Evolutionary conservation across 1,140 invertebrate species (phyloP), one percentile per base, ranked within the genome.

Genomic region (Drosophila lacteicornis): DNA sequence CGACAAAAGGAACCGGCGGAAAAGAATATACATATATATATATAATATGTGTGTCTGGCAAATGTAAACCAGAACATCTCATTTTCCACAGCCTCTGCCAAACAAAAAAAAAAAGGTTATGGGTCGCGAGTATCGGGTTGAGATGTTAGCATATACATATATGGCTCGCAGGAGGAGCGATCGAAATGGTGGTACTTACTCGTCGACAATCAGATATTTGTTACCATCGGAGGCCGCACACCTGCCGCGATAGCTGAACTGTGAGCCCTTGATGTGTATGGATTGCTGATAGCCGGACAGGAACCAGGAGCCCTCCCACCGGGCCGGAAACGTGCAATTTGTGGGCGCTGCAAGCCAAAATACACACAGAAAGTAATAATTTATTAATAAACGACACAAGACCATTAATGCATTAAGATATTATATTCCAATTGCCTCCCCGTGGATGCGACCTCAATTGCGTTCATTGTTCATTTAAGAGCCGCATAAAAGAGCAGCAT

Each of bases 241-340:
- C 90, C 94, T 94, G 81, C 97, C 97, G 91, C 97, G 97, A 92
- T 95, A 96, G 82, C 96, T 96, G 66, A 97, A 94, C 70, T 95
- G 94, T 75, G 95, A 96, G 59, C 95, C 95, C 78, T 96, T 96
- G 91, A 97, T 96, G 77, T 95, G 93, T 91, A 97, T 96, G 46
- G 96, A 95, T 86, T 97, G 96, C 84, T 96, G 95, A 79, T 97
- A 96, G 43, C 97, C 96, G 67, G 96, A 97, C 92, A 97, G 96
- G 93, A 97, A 97, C 96, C 96, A 97, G 63, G 95, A 95, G 63
- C 96, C 97, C 82, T 96, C 95, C 96, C 97, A 97, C 65, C 94
- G 94, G 55, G 94, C 93, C 67, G 96, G 96, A 93, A 97, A 97
- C 75, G 94, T 94, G 93, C 96, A 97, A 92, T 96, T 96, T 95